Evolutionary conservation across 2,888 invertebrate species (phyloP), one percentile per base, ranked within the genome.

Genomic region (Patella pellucida): DNA sequence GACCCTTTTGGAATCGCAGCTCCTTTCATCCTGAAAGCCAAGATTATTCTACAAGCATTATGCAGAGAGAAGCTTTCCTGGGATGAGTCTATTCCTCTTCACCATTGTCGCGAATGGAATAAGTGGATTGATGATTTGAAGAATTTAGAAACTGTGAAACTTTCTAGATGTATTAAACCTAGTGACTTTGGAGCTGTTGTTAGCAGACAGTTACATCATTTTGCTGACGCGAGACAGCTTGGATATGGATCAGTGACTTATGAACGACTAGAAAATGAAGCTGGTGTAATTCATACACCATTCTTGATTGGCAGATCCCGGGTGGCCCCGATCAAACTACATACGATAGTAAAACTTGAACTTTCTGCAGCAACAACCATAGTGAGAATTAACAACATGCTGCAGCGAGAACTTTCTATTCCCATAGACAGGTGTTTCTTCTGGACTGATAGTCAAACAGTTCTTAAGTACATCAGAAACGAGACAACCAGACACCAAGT

Each of bases 1-100:
- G 76, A 76, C 31, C 76, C 76, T 11, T n/a, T 76, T 5, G 73
- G 73, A 12, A n/a, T 69, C 15, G 73, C 56, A 11, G 27, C 71
- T 4, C 76, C 76, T 14, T 76, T n/a, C 16, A 50, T 72, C 16
- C 51, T 76, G 16, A 14, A 4, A 52, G 72, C 72, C 9, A 52
- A 72, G 72, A 72, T 51, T 16, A 54, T 72, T 15, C 56, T 72
- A 16, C 72, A 72, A 54, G 54, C 23, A 16, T 54, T 56, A 19
- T 23, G 16, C 9, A 72, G 56, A 72, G 56, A 56, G 27, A 16
- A 54, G 7, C 31, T 51, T n/a, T 54, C n/a, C 1, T 72, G 72
- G 72, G 72, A 72, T 56, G 72, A 72, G 31, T 2, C 15, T 1
- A n/a, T 72, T 16, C 41, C 12, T 16, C 56, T 23, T 12, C 68